Conservation (phyloP, 2,113 vertebrate species). For the Cisticola juncidis region DNA sequence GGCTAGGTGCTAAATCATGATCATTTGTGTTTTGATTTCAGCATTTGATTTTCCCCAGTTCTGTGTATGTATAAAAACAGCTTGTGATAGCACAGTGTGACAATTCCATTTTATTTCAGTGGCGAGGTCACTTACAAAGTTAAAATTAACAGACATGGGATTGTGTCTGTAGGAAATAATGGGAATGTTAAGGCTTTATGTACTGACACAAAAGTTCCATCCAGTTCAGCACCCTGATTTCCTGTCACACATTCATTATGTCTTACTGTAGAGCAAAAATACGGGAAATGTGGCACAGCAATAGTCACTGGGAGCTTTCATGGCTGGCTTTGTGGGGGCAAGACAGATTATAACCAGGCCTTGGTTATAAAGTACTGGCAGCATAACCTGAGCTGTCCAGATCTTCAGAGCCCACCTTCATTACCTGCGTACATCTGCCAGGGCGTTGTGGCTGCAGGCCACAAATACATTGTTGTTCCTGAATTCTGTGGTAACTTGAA, state of each 20-base stretch:
- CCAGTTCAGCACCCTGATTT: not conserved
- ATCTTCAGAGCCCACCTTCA: not conserved
- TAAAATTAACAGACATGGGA: not conserved
- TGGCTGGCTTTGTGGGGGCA: not conserved
- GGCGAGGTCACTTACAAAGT: not conserved
- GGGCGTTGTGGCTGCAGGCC: not conserved
- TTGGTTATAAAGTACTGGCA: not conserved
- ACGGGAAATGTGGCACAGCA: not conserved
- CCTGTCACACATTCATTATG: not conserved
- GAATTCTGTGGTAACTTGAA: not conserved
- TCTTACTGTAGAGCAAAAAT: not conserved
- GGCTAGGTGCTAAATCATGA: not conserved
- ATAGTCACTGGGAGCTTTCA: not conserved
- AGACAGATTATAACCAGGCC: not conserved
- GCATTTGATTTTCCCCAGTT: not conserved
- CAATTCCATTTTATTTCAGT: not conserved
- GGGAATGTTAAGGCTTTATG: not conserved
- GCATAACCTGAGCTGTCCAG: not conserved
- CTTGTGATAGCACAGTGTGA: not conserved
- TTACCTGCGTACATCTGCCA: accelerated
- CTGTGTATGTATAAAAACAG: not conserved
- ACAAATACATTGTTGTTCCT: not conserved
- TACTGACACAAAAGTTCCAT: not conserved
- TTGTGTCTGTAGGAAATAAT: not conserved
- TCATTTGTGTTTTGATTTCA: not conserved